Evolutionary conservation across 2,113 vertebrate species (phyloP).

Genomic region (Odobenus rosmarus): DNA sequence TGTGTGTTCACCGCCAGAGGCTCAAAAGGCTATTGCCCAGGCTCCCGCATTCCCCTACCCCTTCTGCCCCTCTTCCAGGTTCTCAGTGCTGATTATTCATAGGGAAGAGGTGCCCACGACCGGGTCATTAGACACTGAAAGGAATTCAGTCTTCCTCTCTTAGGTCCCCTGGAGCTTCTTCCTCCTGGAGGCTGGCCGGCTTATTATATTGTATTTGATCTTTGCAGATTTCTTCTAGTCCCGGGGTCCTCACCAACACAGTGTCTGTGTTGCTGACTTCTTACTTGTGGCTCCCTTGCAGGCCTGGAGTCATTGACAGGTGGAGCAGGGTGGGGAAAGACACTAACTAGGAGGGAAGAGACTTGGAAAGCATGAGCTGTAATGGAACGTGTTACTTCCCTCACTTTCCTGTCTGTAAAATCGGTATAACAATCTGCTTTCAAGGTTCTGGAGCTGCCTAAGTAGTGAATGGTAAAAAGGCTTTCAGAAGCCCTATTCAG

Average conservation of each 20-base stretch:
- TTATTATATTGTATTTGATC: not conserved
- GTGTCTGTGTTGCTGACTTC: not conserved
- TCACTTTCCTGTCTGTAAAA: not conserved
- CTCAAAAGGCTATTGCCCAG: not conserved
- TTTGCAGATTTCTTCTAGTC: slow-evolving; percentile 11
- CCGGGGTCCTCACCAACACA: not conserved
- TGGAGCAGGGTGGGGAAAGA: not conserved
- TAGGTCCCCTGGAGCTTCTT: not conserved
- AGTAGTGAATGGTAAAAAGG: not conserved
- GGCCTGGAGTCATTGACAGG: not conserved
- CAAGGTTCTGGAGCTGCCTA: not conserved
- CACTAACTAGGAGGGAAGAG: not conserved
- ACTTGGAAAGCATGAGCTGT: not conserved
- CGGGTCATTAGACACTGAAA: not conserved
- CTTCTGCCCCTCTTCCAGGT: not conserved
- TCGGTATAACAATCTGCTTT: not conserved
- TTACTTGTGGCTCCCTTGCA: not conserved
- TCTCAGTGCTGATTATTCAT: not conserved
- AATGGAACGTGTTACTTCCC: not conserved
- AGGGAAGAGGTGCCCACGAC: not conserved
- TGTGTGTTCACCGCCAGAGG: not conserved
- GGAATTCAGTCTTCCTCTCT: not conserved
- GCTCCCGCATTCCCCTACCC: not conserved
- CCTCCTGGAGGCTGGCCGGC: not conserved
- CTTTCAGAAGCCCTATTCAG: not conserved